Conservation (phyloP, 2,797 vertebrate species). For the Xerus rutilus region DNA sequence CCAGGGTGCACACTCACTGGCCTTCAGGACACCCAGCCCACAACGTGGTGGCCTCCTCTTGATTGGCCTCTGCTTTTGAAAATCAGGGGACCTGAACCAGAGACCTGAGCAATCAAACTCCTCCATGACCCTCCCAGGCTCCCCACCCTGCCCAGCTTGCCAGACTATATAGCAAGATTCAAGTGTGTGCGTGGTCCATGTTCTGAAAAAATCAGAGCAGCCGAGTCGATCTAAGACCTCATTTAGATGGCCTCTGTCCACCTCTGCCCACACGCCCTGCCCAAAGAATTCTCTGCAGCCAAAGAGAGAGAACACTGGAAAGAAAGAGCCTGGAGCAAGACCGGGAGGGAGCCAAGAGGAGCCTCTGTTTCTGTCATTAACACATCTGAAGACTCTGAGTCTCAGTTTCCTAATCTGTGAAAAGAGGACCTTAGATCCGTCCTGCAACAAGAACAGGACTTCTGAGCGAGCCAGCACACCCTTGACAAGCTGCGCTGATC, state of each 20-base stretch:
- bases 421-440: not conserved
- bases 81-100: not conserved
- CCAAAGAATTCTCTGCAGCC: not conserved
- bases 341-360: not conserved
- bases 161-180: not conserved
- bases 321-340: not conserved
- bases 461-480: not conserved
- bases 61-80: not conserved
- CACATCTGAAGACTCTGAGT: not conserved
- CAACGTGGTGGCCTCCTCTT: not conserved
- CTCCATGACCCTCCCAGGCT: not conserved
- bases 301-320: not conserved
- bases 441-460: not conserved
- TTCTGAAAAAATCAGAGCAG: not conserved
- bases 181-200: rapidly evolving
- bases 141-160: not conserved
- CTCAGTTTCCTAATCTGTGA: not conserved
- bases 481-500: not conserved
- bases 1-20: not conserved
- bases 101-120: not conserved
- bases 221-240: not conserved
- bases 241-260: not conserved
- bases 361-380: not conserved
- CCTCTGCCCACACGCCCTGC: not conserved
- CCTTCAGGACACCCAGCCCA: not conserved